A percentile compares a stretch with the other conserved stretches of the same genome.
Conservation (phyloP, 2,888 invertebrate species). For the Heliconius aoede region DNA sequence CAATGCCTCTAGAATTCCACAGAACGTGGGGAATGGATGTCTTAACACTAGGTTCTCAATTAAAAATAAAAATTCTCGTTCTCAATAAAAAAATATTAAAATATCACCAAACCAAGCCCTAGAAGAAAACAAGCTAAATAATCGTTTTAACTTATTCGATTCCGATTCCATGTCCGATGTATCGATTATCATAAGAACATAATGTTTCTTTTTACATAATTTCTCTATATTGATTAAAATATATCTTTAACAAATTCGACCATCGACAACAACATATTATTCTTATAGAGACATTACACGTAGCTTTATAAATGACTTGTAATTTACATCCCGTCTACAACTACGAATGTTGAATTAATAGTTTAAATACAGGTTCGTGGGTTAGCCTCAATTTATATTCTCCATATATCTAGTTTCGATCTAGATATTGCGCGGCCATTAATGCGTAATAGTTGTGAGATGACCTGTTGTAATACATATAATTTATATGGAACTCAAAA, state of each 20-base stretch:
- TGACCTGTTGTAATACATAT: slow-evolving; percentile 32
- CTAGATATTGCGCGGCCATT: slow-evolving; percentile 36
- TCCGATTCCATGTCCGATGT: background rate
- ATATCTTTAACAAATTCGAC: background rate
- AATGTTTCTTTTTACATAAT: background rate
- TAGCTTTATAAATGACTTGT: slow-evolving; percentile 24
- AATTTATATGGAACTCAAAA: background rate
- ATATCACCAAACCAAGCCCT: background rate
- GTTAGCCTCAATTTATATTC: slow-evolving; percentile 39
- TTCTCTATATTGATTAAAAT: background rate
- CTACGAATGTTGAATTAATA: slow-evolving; percentile 45
- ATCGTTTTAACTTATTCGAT: background rate
- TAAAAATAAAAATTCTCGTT: background rate
- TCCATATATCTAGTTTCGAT: slow-evolving; percentile 35
- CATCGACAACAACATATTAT: background rate
- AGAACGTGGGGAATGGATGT: no score
- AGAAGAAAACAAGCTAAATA: background rate
- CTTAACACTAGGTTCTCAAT: no score
- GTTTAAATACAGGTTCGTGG: slow-evolving; percentile 44
- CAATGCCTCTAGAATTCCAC: background rate
- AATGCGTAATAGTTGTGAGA: slow-evolving; percentile 35
- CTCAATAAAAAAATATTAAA: no score
- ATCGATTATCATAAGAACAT: background rate
- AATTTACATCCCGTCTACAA: slow-evolving; percentile 43
- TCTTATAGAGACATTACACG: slow-evolving; percentile 31